Base-by-base conservation (phyloP, 1,140 invertebrate genomes). In the Venustaconcha ellipsiformis region DNA sequence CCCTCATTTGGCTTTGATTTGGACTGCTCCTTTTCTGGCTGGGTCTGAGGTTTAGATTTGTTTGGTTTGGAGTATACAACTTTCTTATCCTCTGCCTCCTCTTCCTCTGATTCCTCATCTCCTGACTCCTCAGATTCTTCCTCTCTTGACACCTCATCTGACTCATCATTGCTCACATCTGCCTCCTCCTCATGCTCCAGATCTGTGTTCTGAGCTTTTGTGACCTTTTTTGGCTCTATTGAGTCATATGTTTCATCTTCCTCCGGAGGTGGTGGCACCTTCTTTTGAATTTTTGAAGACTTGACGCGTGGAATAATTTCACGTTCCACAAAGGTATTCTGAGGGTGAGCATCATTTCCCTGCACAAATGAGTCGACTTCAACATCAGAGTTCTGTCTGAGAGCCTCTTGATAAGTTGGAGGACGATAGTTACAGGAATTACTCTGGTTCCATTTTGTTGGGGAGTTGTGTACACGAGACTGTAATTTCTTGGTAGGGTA, bases 121-220 rank as follows among this genome's bases (percentile, higher is more conserved):
- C 37, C 37, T 48, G 37, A 48, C 11, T 48, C 69, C 66, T 76
- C 74, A 8, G 67, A 69, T 59, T 76, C 74, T 2, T 11, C 30
- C 48, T 75, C 73, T 37, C 69, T 30, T 17, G 64, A 66, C 20
- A 23, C 73, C 20, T 62, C 64, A 57, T 77, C 75, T 20, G 37
- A 56, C 20, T 64, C 60, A 55, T 67, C 72, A 48, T 11, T 48
- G 37, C 37, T 48, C 66, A 68, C 69, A 14, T 77, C 70, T 26
- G 75, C 67, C 63, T 77, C 75, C 68, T 77, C 72, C 14, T 77
- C 75, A 15, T 69, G 67, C 58, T 77, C 75, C 14, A 66, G 72
- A 37, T 77, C 75, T 17, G 62, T 64, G 48, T 76, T 76, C 26
- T 18, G 12, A 14, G 67, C 17, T 13, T 13, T 37, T 15, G 64